Evolutionary conservation across 2,113 vertebrate genomes (phyloP), one percentile per base, ranked within the genome.

Genomic region (Panthera tigris): DNA sequence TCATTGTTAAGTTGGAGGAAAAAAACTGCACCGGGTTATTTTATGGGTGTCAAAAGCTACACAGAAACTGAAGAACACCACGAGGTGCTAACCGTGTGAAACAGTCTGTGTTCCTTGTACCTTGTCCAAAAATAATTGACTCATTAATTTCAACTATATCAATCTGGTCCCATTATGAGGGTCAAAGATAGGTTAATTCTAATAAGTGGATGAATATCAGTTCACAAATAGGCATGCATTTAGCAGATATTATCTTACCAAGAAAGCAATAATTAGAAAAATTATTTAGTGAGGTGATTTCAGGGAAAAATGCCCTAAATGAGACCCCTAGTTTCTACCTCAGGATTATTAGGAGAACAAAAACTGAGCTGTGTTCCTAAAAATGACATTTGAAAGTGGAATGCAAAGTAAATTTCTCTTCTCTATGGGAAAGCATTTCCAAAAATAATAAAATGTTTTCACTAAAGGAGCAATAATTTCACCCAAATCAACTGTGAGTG

Each of bases 161-260:
- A 97, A 97, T 94, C 91, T 96, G 89, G 94, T 97, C 55, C 94
- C 65, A 78, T 97, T 97, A 97, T 76, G 31, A 97, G 97, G 98
- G 96, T 98, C 98, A 99, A 97, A 98, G 52, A 41, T 52, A 98
- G 97, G 98, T 99, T 99, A 98, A 98, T 98, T 98, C 94, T 98
- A 96, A 95, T 98, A 97, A 98, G 96, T 96, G 89, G 90, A 96
- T 97, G 90, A 36, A 5, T 95, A 94, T 95, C 0, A 0, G 71
- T 96, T 98, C 97, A 94, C 18, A 87, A 88, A 97, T 82, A 97
- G 84, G 73, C 91, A 79, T 93, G n/a, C 23, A 74, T 98, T 98
- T 98, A 94, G 95, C 89, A 97, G 92, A 94, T 85, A 97, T 52
- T 97, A 92, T 96, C 96, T 95, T 89, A 86, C 55, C 63, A 80